Evolutionary conservation across 2,888 invertebrate species (phyloP).

Genomic region (Melipona bicolor): DNA sequence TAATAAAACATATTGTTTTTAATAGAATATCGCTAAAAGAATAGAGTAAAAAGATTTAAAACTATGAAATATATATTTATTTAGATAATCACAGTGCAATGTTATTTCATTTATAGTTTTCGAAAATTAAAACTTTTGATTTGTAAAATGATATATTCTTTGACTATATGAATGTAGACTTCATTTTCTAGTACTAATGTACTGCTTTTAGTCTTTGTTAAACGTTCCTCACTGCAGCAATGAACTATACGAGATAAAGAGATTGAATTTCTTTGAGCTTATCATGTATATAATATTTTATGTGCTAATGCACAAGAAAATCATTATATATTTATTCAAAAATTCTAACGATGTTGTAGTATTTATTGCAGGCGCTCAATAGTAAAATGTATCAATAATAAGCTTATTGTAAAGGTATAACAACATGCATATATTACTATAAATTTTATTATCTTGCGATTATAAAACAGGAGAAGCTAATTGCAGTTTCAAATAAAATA

Average conservation of each 20-base stretch:
- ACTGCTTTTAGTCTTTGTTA: slow-evolving; percentile 14
- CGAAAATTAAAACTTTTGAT: slow-evolving; percentile 10
- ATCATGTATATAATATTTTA: slow-evolving; percentile 62
- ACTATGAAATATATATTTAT: slow-evolving; percentile 15
- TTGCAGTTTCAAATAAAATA: slow-evolving; percentile 43
- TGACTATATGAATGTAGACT: background rate
- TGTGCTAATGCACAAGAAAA: slow-evolving; percentile 44
- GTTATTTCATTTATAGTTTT: slow-evolving; percentile 31
- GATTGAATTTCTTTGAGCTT: slow-evolving; percentile 63
- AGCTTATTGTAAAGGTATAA: slow-evolving; percentile 52
- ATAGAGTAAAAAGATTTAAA: slow-evolving; percentile 14
- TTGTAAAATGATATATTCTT: slow-evolving; percentile 1
- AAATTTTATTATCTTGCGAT: slow-evolving; percentile 43
- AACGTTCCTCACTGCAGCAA: slow-evolving; percentile 14
- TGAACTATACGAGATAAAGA: slow-evolving; percentile 31
- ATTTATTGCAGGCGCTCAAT: slow-evolving; percentile 58
- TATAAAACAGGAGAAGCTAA: slow-evolving; percentile 43
- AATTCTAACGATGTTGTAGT: slow-evolving; percentile 52
- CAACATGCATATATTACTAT: slow-evolving; percentile 29
- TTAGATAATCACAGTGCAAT: slow-evolving; percentile 52
- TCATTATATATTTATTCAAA: slow-evolving; percentile 52
- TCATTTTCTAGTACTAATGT: slow-evolving; percentile 18
- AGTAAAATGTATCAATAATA: slow-evolving; percentile 59
- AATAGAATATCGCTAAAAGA: slow-evolving; percentile 16
- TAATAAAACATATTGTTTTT: slow-evolving; percentile 25